Evolutionary conservation across 2,797 vertebrate genomes (phyloP).

Genomic region (Champsocephalus gunnari): DNA sequence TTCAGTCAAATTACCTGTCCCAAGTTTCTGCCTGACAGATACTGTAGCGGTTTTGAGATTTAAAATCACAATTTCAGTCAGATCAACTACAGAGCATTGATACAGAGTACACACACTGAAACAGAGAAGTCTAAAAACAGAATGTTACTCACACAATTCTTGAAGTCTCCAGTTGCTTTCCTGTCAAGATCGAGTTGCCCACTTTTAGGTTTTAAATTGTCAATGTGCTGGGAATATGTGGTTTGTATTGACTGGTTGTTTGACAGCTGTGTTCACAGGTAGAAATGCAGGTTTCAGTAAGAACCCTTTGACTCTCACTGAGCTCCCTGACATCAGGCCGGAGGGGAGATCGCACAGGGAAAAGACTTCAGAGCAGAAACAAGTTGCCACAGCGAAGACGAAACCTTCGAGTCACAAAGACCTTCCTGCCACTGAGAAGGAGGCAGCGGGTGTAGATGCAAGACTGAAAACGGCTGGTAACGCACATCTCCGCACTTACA

Average conservation of each 20-base stretch:
- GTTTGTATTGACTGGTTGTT: conserved; percentile 45
- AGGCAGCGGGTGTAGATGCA: conserved; percentile 22
- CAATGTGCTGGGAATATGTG: neutral
- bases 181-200: no score
- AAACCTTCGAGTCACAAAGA: conserved; percentile 45
- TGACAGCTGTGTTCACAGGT: conserved; percentile 33
- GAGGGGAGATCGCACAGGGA: conserved; percentile 43
- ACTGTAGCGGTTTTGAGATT: no score
- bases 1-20: no score
- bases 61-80: no score
- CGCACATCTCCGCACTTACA: conserved; percentile 26
- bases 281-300: conserved; percentile 43
- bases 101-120: no score
- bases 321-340: conserved; percentile 36
- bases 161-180: no score
- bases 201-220: neutral
- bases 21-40: no score
- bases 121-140: no score
- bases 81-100: no score
- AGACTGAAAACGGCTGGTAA: neutral
- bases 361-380: conserved; percentile 31
- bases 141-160: no score
- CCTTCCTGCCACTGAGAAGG: conserved; percentile 25
- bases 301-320: conserved; percentile 28
- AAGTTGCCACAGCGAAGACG: conserved; percentile 10